These are phyloP conservation scores for Aradophagus sp. DNA, from an alignment of 1,140 invertebrate species.

Conservation along the genomic window DNA sequence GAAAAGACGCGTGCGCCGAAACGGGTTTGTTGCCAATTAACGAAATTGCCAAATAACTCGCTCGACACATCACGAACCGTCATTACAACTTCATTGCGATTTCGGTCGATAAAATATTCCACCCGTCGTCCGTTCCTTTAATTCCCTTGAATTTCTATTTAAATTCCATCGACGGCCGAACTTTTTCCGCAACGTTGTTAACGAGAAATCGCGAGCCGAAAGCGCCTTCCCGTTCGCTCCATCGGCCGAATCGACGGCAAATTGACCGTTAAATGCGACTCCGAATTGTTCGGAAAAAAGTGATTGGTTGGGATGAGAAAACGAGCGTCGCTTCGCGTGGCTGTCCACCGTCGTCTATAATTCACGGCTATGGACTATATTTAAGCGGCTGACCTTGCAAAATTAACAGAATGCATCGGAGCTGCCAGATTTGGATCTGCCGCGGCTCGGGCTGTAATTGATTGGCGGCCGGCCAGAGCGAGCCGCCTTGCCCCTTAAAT, in stretches of 20 bases:
- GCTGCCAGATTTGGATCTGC: conserved; percentile 34
- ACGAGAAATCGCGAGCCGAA: conserved; percentile 6
- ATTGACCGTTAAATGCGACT: conserved; percentile 17
- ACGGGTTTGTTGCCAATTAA: no score
- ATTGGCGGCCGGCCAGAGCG: conserved; percentile 39
- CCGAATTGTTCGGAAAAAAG: conserved; percentile 7
- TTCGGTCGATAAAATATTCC: no score
- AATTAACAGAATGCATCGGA: conserved; percentile 46
- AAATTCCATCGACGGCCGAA: no score
- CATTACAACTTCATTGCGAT: no score
- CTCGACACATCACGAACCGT: no score
- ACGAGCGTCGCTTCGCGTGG: conserved; percentile 14
- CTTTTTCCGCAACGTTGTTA: no score
- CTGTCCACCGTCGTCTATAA: conserved; percentile 26
- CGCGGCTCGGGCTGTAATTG: conserved; percentile 45
- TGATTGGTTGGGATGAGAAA: conserved; percentile 25
- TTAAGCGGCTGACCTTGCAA: conserved; percentile 43
- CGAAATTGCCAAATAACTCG: no score
- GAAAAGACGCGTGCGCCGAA: no score
- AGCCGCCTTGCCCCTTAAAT: conserved; percentile 30
- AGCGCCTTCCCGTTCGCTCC: conserved; percentile 1
- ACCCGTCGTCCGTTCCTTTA: no score
- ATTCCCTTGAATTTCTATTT: no score
- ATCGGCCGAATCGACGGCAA: conserved; percentile 15
- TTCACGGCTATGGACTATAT: conserved; percentile 34